These are phyloP conservation scores for Apis mellifera DNA, from an alignment of 1,140 invertebrate species.

Conservation along the genomic window Amel_HAv3.1 CM009946.2:6811501-6812000, in stretches of 20 bases:
- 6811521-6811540: too few species aligned
- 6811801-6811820: conserved; percentile 1
- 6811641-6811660: too few species aligned
- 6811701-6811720: background rate
- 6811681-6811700: background rate
- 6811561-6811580: too few species aligned
- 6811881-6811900: background rate
- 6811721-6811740: background rate
- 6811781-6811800: background rate
- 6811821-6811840: background rate
- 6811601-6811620: too few species aligned
- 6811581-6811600: too few species aligned
- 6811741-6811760: background rate
- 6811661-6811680: too few species aligned
- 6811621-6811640: too few species aligned
- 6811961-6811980: conserved; percentile 23
- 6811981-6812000: conserved; percentile 52
- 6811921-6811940: background rate
- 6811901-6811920: background rate
- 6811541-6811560: too few species aligned
- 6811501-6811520: too few species aligned
- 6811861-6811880: conserved; percentile 6
- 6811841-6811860: background rate
- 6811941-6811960: background rate
- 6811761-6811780: background rate